Conservation (phyloP, 1,140 invertebrate genomes). For the Meloidogyne chitwoodi region DNA sequence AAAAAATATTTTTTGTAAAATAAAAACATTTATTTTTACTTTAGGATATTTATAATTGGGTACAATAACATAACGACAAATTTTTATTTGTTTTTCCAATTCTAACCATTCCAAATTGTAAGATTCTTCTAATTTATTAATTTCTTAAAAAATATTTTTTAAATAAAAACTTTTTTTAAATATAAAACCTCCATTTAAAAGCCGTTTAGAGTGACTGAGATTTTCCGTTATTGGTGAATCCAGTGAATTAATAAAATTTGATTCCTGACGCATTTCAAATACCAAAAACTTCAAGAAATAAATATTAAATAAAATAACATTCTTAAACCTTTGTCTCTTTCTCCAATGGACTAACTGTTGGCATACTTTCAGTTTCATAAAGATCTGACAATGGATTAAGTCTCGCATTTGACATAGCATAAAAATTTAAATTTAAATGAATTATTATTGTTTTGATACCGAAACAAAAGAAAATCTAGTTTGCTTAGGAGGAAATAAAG, state of each 20-base stretch:
- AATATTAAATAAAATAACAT: not conserved
- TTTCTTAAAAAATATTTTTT: not conserved
- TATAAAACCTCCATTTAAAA: constrained; percentile 1
- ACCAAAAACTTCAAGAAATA: not conserved
- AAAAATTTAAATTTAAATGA: not conserved
- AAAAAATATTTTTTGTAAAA: not conserved
- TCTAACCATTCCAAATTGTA: constrained; percentile 11
- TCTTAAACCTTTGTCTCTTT: not conserved
- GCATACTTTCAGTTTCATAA: not conserved
- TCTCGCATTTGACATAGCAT: not conserved
- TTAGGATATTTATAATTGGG: constrained; percentile 12
- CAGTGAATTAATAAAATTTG: constrained; percentile 16
- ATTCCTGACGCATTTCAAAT: constrained; percentile 22
- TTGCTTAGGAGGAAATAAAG: not conserved
- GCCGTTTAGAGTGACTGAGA: constrained; percentile 10
- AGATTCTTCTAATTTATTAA: not conserved
- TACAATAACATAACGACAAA: constrained; percentile 5
- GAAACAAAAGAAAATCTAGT: not conserved
- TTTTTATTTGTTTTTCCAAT: not conserved
- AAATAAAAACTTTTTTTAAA: not conserved
- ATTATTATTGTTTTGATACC: not conserved
- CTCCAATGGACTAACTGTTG: not conserved
- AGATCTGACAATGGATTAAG: not conserved
- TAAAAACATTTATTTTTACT: not conserved
- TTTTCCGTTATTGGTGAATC: not conserved